A percentile compares a stretch with the other conserved stretches of the same genome.
These are phyloP conservation scores for Troides oblongomaculatus DNA, from an alignment of 2,888 invertebrate genomes.

Conservation along the genomic window DNA sequence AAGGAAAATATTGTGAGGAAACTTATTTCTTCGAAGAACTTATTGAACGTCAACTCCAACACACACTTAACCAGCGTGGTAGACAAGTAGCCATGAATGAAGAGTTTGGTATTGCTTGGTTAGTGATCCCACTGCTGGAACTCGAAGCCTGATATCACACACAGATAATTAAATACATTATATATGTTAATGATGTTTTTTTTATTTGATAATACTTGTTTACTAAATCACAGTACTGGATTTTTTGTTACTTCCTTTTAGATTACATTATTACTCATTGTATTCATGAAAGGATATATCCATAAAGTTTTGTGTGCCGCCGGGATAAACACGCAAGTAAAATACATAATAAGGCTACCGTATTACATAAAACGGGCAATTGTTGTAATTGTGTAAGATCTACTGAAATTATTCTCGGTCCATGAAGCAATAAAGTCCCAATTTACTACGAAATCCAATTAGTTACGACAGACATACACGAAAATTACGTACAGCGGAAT, in stretches of 20 bases:
- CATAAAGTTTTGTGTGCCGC: background rate
- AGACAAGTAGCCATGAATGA: too few species aligned
- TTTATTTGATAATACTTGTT: background rate
- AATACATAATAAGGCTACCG: background rate
- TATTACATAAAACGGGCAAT: background rate
- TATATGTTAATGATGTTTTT: too few species aligned
- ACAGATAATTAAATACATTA: too few species aligned
- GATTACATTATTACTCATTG: background rate
- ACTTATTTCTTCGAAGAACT: too few species aligned
- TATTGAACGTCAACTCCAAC: too few species aligned
- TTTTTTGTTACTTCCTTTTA: background rate
- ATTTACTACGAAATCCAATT: slow-evolving; percentile 22
- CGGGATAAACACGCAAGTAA: background rate
- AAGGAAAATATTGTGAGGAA: too few species aligned
- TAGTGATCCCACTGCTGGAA: too few species aligned
- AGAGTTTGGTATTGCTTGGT: too few species aligned
- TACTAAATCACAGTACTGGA: background rate
- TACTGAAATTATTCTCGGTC: background rate
- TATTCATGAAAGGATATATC: background rate
- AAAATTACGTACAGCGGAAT: slow-evolving; percentile 12
- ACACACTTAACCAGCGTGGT: too few species aligned
- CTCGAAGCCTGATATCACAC: too few species aligned
- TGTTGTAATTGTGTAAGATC: slow-evolving; percentile 9
- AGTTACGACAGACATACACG: slow-evolving; percentile 6
- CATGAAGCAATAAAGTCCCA: slow-evolving; percentile 17